Conservation (phyloP, 2,888 invertebrate species). For the Homarus gammarus region DNA sequence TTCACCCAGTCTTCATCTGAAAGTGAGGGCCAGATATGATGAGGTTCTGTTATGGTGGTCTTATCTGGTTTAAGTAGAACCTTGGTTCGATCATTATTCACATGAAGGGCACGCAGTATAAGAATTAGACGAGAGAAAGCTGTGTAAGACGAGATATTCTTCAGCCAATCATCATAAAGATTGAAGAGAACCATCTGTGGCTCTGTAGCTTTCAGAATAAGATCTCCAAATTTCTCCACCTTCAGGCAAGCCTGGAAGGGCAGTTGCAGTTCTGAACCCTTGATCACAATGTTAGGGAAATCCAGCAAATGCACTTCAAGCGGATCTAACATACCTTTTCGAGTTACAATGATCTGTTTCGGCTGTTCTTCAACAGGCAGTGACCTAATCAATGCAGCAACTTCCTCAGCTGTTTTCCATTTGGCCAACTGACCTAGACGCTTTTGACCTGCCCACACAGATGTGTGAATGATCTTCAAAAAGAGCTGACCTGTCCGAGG, state of each 20-base stretch:
- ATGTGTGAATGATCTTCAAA: slow-evolving; percentile 99
- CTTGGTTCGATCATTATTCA: slow-evolving; percentile 99
- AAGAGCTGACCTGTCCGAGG: slow-evolving; percentile 99
- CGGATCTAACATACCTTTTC: slow-evolving; percentile 99
- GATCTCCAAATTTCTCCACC: slow-evolving; percentile 99
- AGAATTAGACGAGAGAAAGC: slow-evolving; percentile 88
- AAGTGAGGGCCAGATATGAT: slow-evolving; percentile 99
- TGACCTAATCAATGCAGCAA: slow-evolving; percentile 98
- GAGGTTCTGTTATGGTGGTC: slow-evolving; percentile 98
- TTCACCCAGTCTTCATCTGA: slow-evolving; percentile 99
- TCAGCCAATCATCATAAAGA: slow-evolving; percentile 99
- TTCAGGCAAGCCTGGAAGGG: slow-evolving; percentile 99
- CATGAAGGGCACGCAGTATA: slow-evolving; percentile 97
- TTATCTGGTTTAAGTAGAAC: slow-evolving; percentile 98
- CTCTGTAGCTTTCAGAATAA: slow-evolving; percentile 98
- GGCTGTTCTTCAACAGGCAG: slow-evolving; percentile 99
- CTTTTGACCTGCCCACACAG: slow-evolving; percentile 95
- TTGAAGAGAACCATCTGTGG: slow-evolving; percentile 99
- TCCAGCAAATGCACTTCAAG: slow-evolving; percentile 99
- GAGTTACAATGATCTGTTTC: slow-evolving; percentile 99
- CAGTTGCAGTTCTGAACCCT: slow-evolving; percentile 98
- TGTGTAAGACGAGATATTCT: slow-evolving; percentile 99
- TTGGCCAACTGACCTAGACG: slow-evolving; percentile 88
- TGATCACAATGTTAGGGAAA: slow-evolving; percentile 99
- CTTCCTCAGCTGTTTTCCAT: slow-evolving; percentile 99